Evolutionary conservation across 2,797 vertebrate species (phyloP), one percentile per base, ranked within the genome.

Genomic region (Syngnathus acus): DNA sequence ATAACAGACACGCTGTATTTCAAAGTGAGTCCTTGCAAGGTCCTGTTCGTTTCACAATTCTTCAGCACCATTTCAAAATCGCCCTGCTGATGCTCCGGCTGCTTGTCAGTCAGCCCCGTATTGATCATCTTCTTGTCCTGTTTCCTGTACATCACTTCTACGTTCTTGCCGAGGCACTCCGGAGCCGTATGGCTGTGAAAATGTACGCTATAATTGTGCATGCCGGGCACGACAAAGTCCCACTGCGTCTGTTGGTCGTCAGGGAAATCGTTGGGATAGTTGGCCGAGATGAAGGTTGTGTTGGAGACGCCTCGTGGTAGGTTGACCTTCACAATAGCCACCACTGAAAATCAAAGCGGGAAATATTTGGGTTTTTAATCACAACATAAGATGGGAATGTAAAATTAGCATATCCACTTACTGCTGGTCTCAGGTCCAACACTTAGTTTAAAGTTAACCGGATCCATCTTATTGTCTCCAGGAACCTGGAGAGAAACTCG

Each of bases 151-250:
- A 87, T 87, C 8, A 97, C 90, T 3, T 62, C 74, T 53, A 93
- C 92, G 0, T 87, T 78, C n/a, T 89, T 88, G 38, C 61, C 88
- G 61, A 90, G 89, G 0, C 97, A 99, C 59, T 89, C 88, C 6
- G 96, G 94, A n/a, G 78, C 55, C 0, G 70, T 92, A 78, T 90
- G 86, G 2, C 88, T 72, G 45, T 67, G 79, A 75, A 97, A 92
- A 37, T 54, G 62, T 50, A 99, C 72, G 0, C 88, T 91, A 64
- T 94, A 94, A 86, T 96, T 93, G 87, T 97, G 89, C 81, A 80
- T 91, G 2, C 80, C 71, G 0, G 94, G 94, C 19, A 98, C 45
- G 0, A 73, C 66, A 32, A 98, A 95, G 72, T 93, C 87, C 96
- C 96, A 99, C 0, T 82, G 91, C 88, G 95, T 93, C 64, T 90